These are phyloP conservation scores for Drosophila kohkoa DNA, from an alignment of 1,140 invertebrate species.

Conservation along the genomic window DNA sequence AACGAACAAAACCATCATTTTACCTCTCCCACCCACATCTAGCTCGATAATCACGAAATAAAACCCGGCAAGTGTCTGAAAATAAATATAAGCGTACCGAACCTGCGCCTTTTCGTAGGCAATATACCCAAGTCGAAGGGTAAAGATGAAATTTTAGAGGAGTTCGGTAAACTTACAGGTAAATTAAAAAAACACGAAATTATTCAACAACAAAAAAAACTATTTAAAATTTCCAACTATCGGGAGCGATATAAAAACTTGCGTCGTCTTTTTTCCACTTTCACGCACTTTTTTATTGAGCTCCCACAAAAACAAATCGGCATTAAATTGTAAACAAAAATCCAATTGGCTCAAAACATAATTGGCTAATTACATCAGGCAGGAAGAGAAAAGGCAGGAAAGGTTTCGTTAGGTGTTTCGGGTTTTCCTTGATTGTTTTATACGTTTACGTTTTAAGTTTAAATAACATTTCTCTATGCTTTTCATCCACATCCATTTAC, in stretches of 20 bases:
- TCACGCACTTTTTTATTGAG: constrained; percentile 19
- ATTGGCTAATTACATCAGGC: constrained; percentile 61
- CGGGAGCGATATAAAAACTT: constrained; percentile 34
- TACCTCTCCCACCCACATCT: constrained; percentile 87
- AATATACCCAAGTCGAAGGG: constrained; percentile 99
- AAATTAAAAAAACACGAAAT: constrained; percentile 87
- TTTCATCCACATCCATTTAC: constrained; percentile 42
- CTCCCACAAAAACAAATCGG: constrained; percentile 59
- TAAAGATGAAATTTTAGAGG: constrained; percentile 99
- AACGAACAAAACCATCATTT: constrained; percentile 58
- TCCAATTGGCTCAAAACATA: constrained; percentile 76
- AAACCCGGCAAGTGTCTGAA: constrained; percentile 99
- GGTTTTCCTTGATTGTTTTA: constrained; percentile 26
- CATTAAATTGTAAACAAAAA: constrained; percentile 79
- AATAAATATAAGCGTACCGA: constrained; percentile 99
- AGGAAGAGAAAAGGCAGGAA: constrained; percentile 24
- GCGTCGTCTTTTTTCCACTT: constrained; percentile 5
- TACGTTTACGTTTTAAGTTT: constrained; percentile 43
- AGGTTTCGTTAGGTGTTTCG: constrained; percentile 25
- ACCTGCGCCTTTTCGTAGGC: constrained; percentile 99
- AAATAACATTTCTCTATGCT: constrained; percentile 37
- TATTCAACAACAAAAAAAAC: constrained; percentile 87
- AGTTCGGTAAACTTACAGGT: constrained; percentile 99
- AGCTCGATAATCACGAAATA: constrained; percentile 99
- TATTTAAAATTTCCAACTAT: constrained; percentile 72